Evolutionary conservation across 2,113 vertebrate genomes (phyloP).

Genomic region (Hippopotamus amphibius): DNA sequence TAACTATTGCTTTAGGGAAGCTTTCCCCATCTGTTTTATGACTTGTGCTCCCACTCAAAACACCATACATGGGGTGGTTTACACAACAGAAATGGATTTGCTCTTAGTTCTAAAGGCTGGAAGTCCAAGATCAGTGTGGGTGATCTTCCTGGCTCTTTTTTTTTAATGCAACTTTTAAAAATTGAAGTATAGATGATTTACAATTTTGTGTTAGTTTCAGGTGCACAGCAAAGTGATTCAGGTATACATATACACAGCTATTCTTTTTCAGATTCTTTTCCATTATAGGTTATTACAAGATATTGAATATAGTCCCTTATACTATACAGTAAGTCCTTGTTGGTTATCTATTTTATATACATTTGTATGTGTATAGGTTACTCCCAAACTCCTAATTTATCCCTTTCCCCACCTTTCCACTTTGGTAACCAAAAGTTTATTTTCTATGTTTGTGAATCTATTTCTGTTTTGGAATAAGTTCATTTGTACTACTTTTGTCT

Average conservation of each 20-base stretch:
- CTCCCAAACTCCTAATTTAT: neutral
- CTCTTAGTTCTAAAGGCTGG: neutral
- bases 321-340: neutral
- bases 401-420: neutral
- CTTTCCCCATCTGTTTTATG: neutral
- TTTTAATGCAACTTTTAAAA: neutral
- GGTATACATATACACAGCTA: neutral
- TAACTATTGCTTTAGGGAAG: neutral
- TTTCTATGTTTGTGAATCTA: neutral
- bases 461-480: neutral
- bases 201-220: neutral
- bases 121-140: neutral
- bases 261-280: neutral
- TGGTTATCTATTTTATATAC: neutral
- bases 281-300: neutral
- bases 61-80: neutral
- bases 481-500: neutral
- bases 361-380: neutral
- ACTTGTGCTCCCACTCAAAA: neutral
- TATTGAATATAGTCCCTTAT: no score
- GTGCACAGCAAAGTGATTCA: neutral
- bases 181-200: neutral
- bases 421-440: neutral
- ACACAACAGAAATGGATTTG: neutral
- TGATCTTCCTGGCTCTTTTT: neutral